A percentile compares a stretch with the other conserved stretches of the same genome.
phyloP scores from a whole-genome alignment of 2,888 invertebrate species.

The Erynnis tages region DNA sequence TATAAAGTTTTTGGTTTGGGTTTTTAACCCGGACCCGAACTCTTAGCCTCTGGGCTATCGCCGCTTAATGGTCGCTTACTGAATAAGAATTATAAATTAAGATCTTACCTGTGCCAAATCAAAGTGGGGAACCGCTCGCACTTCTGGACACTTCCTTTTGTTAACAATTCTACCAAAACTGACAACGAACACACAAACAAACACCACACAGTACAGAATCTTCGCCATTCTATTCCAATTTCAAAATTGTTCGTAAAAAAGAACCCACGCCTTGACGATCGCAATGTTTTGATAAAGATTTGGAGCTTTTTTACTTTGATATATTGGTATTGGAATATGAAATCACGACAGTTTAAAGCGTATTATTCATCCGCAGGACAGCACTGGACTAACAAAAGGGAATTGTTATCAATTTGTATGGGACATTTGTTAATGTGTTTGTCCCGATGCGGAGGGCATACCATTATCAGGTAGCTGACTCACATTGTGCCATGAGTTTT shows the following conservation, averaged over 20 bases:
- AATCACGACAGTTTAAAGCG: conserved; percentile 40
- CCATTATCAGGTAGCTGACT: conserved; percentile 58
- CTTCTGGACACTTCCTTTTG: conserved; percentile 88
- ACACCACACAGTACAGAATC: conserved; percentile 36
- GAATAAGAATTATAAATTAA: background rate
- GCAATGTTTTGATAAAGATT: conserved; percentile 12
- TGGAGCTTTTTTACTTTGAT: background rate
- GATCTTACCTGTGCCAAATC: conserved; percentile 85
- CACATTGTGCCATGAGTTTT: conserved; percentile 25
- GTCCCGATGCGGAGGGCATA: conserved; percentile 63
- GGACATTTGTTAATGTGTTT: conserved; percentile 64
- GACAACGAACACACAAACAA: conserved; percentile 42
- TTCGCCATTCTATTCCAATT: conserved; percentile 38
- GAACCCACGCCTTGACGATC: no score
- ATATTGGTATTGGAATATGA: background rate
- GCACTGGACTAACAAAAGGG: conserved; percentile 69
- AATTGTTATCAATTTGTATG: conserved; percentile 76
- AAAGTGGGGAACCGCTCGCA: conserved; percentile 89
- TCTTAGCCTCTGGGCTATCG: no score
- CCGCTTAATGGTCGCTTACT: no score
- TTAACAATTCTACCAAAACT: conserved; percentile 69
- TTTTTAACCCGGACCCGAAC: no score
- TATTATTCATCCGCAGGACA: conserved; percentile 55
- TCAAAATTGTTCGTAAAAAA: background rate
- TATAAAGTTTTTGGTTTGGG: no score